These are phyloP conservation scores for Epinephelus awoara DNA, from an alignment of 2,797 vertebrate species.

Conservation along the genomic window DNA sequence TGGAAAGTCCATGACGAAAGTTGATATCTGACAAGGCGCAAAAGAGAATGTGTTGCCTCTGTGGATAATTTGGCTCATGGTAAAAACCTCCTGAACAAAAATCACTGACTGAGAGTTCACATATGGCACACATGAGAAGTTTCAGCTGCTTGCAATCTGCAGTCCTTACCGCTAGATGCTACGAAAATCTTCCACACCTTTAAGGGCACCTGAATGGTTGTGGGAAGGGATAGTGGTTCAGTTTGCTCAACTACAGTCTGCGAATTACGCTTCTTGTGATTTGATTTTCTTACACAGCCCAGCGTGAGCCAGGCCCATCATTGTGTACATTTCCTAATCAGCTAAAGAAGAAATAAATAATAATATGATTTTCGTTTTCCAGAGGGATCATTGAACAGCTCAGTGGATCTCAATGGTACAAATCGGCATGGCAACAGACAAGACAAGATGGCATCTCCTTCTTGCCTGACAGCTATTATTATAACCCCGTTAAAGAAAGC, in stretches of 20 bases:
- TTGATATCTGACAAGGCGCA: too few relatives aligned
- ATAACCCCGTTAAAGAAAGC: conserved; percentile 51
- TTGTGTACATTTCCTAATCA: neutral
- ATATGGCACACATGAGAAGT: too few relatives aligned
- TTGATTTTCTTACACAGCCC: neutral
- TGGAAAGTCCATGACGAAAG: too few relatives aligned
- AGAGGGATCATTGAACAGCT: conserved; percentile 27
- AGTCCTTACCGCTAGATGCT: too few relatives aligned
- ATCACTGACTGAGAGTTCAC: too few relatives aligned
- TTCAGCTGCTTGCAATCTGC: too few relatives aligned
- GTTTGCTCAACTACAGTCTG: neutral
- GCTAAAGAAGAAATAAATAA: neutral
- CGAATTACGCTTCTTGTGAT: neutral
- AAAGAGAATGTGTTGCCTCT: too few relatives aligned
- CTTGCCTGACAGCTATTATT: conserved; percentile 52
- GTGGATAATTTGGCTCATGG: too few relatives aligned
- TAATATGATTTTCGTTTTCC: conserved; percentile 25
- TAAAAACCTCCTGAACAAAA: too few relatives aligned
- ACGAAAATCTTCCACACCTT: too few relatives aligned
- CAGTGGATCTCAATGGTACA: conserved; percentile 31
- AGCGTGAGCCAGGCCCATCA: neutral
- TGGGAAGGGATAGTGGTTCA: neutral
- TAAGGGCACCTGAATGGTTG: neutral
- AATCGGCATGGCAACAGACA: conserved; percentile 57
- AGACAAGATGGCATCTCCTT: conserved; percentile 54